Percentiles rank a stretch among this genome's conserved stretches.
Conservation (phyloP, 2,888 invertebrate species). For the Nemapogon koenigi region DNA sequence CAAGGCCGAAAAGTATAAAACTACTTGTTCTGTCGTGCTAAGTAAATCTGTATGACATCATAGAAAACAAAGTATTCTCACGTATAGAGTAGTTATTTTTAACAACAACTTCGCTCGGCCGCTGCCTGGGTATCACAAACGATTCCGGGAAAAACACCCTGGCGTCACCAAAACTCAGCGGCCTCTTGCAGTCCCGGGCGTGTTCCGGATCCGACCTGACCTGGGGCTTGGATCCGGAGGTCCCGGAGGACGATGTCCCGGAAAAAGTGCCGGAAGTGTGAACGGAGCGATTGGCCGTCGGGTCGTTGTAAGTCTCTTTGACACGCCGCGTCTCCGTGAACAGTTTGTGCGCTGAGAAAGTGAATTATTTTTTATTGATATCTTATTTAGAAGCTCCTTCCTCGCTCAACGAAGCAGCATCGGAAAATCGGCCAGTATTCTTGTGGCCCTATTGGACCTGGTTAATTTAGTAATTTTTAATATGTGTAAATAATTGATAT, state of each 20-base stretch:
- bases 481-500: no score
- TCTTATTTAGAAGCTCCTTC: no score
- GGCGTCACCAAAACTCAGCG: constrained; percentile 49
- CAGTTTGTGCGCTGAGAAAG: constrained; percentile 46
- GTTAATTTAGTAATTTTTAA: no score
- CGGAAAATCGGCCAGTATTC: no score
- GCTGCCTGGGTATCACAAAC: constrained; percentile 51
- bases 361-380: constrained; percentile 1
- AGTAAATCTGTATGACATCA: no score
- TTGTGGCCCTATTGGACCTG: no score
- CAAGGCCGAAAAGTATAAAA: no score
- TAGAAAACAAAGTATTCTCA: constrained; percentile 25
- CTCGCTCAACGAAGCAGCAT: no score
- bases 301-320: constrained; percentile 37
- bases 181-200: constrained; percentile 20
- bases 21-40: no score
- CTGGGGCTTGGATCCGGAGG: constrained; percentile 50
- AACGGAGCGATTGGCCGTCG: constrained; percentile 38
- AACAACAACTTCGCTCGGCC: constrained; percentile 40
- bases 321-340: constrained; percentile 39
- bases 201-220: constrained; percentile 31
- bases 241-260: constrained; percentile 54
- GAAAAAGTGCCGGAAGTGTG: constrained; percentile 49
- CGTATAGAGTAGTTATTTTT: constrained; percentile 48
- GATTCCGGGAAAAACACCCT: constrained; percentile 60